phyloP scores from a whole-genome alignment of 1,140 invertebrate species.

The Nasonia giraulti region DNA sequence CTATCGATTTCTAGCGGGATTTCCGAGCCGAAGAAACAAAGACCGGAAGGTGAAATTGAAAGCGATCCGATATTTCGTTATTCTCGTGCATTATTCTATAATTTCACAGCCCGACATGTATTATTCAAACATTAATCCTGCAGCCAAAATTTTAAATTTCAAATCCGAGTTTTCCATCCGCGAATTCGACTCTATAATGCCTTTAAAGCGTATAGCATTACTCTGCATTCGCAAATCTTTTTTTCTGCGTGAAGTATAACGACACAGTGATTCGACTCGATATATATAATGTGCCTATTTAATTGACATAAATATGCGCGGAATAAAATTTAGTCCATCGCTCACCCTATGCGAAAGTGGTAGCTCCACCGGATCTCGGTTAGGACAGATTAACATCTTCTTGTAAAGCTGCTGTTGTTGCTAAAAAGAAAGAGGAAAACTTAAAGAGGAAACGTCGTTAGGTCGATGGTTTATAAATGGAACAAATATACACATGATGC shows the following conservation, averaged over 20 bases:
- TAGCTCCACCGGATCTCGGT: slow-evolving; percentile 65
- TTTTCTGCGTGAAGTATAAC: neutral
- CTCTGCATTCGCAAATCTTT: neutral
- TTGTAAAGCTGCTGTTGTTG: slow-evolving; percentile 57
- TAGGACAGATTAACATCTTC: slow-evolving; percentile 70
- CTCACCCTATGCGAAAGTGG: slow-evolving; percentile 64
- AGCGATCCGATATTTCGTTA: neutral
- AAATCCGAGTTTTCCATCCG: neutral
- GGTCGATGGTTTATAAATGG: neutral
- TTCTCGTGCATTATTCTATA: neutral
- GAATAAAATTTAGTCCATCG: slow-evolving; percentile 2
- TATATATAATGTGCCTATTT: neutral
- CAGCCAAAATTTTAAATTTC: neutral
- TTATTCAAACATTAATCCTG: neutral
- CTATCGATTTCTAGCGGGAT: no score
- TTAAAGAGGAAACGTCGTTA: neutral
- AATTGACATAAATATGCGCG: neutral
- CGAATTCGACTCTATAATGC: neutral
- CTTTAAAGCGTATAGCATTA: neutral
- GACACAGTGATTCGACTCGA: no score
- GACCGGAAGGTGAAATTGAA: neutral
- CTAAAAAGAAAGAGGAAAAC: slow-evolving; percentile 52
- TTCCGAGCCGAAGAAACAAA: no score
- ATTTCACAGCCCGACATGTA: neutral
- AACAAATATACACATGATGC: neutral